Percentiles rank a stretch among this genome's conserved stretches.
These are phyloP conservation scores for Chrysolina haemoptera DNA, from an alignment of 2,888 invertebrate genomes.

Conservation along the genomic window DNA sequence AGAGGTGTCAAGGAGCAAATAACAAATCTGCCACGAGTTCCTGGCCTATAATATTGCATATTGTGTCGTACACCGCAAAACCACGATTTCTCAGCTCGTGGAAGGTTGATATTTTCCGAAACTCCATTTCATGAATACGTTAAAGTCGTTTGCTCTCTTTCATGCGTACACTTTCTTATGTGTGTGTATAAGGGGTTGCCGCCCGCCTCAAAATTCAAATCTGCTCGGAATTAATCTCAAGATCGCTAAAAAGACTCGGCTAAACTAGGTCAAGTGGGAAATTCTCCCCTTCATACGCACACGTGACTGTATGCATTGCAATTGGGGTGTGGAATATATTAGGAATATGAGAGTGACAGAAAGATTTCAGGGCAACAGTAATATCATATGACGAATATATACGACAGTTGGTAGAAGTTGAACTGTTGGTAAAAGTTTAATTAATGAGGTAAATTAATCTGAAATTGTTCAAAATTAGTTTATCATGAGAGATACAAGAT, in stretches of 20 bases:
- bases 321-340: neutral
- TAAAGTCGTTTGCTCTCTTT: constrained; percentile 24
- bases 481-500: no score
- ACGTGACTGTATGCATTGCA: constrained; percentile 3
- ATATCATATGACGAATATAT: no score
- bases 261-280: constrained; percentile 15
- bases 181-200: neutral
- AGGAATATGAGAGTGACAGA: neutral
- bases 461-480: no score
- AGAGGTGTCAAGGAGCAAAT: no score
- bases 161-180: constrained; percentile 12
- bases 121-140: constrained; percentile 9
- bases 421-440: no score
- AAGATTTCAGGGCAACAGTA: no score
- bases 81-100: neutral
- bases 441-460: no score
- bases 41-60: neutral
- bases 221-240: constrained; percentile 18
- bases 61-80: neutral
- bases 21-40: no score
- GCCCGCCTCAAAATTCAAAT: constrained; percentile 9
- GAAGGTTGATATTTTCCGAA: neutral
- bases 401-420: no score
- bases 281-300: neutral
- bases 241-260: constrained; percentile 7